Evolutionary conservation across 2,888 invertebrate species (phyloP), one percentile per base, ranked within the genome.

Genomic region (Argyra leucocephala): DNA sequence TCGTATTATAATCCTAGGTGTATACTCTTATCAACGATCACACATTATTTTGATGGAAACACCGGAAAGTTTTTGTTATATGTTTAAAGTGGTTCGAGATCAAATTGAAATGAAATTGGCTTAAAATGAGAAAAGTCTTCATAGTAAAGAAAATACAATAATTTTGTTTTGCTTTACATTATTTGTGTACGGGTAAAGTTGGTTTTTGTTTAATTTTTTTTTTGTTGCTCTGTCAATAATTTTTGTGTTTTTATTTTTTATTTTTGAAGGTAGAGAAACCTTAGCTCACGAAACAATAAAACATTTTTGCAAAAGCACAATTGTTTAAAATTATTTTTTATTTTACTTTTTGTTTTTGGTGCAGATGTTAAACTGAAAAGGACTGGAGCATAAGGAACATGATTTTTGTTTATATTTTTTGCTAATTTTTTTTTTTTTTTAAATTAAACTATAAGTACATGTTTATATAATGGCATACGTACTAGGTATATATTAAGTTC

Each of bases 241-340:
- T 31, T 31, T 31, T 10, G 31, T 26, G 31, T 6, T 31, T 31
- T 12, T 26, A 6, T 18, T 48, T 48, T 48, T 48, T 48, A 48
- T 48, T 18, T 48, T 12, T 18, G n/a, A 12, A 12, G 7, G 15
- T 12, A 48, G 18, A 37, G 12, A 48, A 48, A 31, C 1, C 6
- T 48, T 48, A 48, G 18, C 48, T 48, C 48, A 48, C 48, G 48
- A 48, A 48, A 48, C 48, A 48, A 48, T 48, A 48, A 48, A 48
- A 48, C 48, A 48, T 48, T 48, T 48, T 48, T 48, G 48, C 48
- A 48, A 48, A 48, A 48, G 48, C 15, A 48, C 48, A 48, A 48
- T 48, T 48, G n/a, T n/a, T 48, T 48, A 12, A 2, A 48, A 48
- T 18, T 2, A 18, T n/a, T 48, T 15, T 18, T 48, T 31, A 12